A percentile compares a stretch with the other conserved stretches of the same genome.
Evolutionary conservation across 2,113 vertebrate species (phyloP).

Genomic region (Naja naja): DNA sequence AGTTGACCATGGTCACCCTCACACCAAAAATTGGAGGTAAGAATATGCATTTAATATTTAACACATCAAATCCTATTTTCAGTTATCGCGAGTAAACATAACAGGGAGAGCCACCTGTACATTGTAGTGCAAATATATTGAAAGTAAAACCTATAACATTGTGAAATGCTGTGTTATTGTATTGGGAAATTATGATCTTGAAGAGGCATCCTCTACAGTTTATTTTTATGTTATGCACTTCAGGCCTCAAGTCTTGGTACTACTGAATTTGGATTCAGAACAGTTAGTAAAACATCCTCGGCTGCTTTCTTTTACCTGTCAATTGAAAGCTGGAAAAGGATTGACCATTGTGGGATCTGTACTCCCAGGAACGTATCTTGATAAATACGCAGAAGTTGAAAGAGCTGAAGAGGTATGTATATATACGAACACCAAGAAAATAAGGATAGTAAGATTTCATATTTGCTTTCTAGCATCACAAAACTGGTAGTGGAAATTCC

Average conservation of each 20-base stretch:
- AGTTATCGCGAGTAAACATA: not conserved
- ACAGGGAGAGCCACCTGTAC: not conserved
- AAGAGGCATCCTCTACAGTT: not conserved
- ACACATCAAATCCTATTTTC: not conserved
- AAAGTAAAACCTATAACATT: not conserved
- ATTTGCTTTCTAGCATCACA: not conserved
- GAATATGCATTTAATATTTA: not conserved
- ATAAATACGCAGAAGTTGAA: slow-evolving; percentile 81
- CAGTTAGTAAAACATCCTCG: slow-evolving; percentile 87
- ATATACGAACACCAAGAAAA: not conserved
- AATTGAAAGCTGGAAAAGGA: slow-evolving; percentile 95
- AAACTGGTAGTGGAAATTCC: not conserved
- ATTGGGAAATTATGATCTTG: not conserved
- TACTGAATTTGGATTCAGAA: slow-evolving; percentile 84
- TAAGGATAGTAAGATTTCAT: not conserved
- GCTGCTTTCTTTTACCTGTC: slow-evolving; percentile 87
- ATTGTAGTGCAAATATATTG: not conserved
- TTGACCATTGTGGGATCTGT: slow-evolving; percentile 93
- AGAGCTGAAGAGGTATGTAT: slow-evolving; percentile 84
- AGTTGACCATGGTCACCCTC: slow-evolving; percentile 87
- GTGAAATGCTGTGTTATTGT: not conserved
- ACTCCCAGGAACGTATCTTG: slow-evolving; percentile 88
- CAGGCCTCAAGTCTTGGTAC: slow-evolving; percentile 91
- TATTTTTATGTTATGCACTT: not conserved
- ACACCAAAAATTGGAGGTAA: slow-evolving; percentile 99